Conservation (phyloP, 2,888 invertebrate species). For the Anthoptus insignis region DNA sequence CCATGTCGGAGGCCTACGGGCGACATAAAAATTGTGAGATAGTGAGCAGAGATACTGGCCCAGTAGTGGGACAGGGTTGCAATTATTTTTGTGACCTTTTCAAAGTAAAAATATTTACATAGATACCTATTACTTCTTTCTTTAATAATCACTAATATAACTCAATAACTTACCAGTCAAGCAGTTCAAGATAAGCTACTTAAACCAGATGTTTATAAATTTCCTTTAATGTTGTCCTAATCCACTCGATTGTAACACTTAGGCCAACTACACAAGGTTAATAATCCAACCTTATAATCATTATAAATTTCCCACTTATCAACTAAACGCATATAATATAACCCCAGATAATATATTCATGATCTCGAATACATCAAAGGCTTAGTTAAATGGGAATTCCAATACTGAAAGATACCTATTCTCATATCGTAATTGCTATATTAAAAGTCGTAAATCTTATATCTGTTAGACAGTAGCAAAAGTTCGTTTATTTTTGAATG, state of each 20-base stretch:
- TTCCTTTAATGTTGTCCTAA: neutral
- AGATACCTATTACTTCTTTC: no score
- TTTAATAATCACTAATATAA: no score
- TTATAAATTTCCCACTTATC: neutral
- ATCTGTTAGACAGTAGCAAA: constrained; percentile 36
- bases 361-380: constrained; percentile 40
- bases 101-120: no score
- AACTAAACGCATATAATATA: constrained; percentile 22
- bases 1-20: no score
- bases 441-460: constrained; percentile 30
- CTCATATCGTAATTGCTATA: constrained; percentile 39
- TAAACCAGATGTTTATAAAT: constrained; percentile 4
- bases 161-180: neutral
- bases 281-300: neutral
- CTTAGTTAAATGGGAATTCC: constrained; percentile 39
- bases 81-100: no score
- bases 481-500: constrained; percentile 30
- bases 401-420: constrained; percentile 37
- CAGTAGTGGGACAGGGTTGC: no score
- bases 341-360: constrained; percentile 35
- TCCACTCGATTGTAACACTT: neutral
- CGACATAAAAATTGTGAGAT: no score
- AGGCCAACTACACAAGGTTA: neutral
- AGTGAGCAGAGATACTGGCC: no score
- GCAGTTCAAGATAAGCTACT: neutral